Evolutionary conservation across 2,113 vertebrate genomes (phyloP), one percentile per base, ranked within the genome.

Genomic region (Ancistrus triradiatus): DNA sequence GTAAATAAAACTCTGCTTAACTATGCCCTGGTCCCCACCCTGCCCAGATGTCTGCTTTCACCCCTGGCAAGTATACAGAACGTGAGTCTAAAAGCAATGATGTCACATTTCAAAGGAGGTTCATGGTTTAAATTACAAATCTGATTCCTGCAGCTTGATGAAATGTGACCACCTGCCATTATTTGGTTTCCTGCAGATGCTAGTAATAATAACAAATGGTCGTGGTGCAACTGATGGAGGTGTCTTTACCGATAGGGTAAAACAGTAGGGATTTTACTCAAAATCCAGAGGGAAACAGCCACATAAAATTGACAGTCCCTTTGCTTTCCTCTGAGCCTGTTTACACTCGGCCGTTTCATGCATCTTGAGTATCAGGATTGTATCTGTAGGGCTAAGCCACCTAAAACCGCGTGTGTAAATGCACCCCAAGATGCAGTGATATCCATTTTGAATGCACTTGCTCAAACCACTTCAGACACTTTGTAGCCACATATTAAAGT

Each of bases 131-230:
- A 71, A 74, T 85, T 82, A 81, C 81, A 74, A 75, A 69, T 76
- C 78, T 75, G 79, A 77, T 83, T 80, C 78, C 81, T 81, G 79
- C 82, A 76, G 77, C 75, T 59, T 72, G 77, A 85, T 84, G 81
- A 86, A 84, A 84, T 81, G 70, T 86, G 86, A 83, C 83, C 83
- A 86, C 81, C 84, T 74, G 69, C 80, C 72, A 76, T 80, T 85
- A 79, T 86, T 86, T 88, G 81, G 78, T 75, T 84, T 83, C 66
- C 75, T 72, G 22, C 86, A 85, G 80, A 88, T 83, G 81, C 77
- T 67, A 77, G 77, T 77, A 85, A 80, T 80, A 84, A 83, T 79
- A 84, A 77, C 75, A 81, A n/a, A 75, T 46, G 53, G 65, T 74
- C 15, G 61, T 70, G 70, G 75, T 65, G 62, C 49, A 22, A 47